Conservation (phyloP, 2,888 invertebrate species). For the Antitype chi region DNA sequence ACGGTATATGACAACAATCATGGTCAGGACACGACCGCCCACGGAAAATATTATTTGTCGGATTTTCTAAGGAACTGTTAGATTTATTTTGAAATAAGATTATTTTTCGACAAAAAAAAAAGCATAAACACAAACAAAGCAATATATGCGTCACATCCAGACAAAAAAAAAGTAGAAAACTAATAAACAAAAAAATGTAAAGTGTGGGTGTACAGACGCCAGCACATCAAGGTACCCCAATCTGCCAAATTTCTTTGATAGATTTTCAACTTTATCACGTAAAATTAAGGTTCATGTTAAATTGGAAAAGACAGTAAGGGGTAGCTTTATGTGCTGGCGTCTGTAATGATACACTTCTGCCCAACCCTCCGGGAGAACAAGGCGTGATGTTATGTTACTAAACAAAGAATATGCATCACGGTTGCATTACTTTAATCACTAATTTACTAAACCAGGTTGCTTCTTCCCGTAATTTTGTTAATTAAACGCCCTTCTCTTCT, state of each 20-base stretch:
- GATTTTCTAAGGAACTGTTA: not conserved
- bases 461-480: not conserved
- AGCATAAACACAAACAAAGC: not conserved
- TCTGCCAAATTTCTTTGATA: too few species aligned
- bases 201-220: too few species aligned
- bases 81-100: not conserved
- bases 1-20: not conserved
- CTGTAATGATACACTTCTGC: too few species aligned
- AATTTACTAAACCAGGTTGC: not conserved
- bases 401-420: not conserved
- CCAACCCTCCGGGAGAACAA: too few species aligned
- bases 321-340: too few species aligned
- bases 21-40: not conserved
- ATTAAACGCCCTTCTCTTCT: not conserved
- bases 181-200: not conserved
- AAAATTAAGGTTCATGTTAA: too few species aligned
- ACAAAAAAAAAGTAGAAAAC: not conserved
- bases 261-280: too few species aligned
- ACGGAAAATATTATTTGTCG: not conserved
- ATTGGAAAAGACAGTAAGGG: too few species aligned
- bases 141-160: not conserved
- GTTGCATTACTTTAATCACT: not conserved
- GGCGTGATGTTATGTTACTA: too few species aligned
- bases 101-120: not conserved
- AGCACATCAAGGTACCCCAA: too few species aligned